Conservation (phyloP, 92 coral and sea anemone genomes). For the Phenganax marumi region DNA sequence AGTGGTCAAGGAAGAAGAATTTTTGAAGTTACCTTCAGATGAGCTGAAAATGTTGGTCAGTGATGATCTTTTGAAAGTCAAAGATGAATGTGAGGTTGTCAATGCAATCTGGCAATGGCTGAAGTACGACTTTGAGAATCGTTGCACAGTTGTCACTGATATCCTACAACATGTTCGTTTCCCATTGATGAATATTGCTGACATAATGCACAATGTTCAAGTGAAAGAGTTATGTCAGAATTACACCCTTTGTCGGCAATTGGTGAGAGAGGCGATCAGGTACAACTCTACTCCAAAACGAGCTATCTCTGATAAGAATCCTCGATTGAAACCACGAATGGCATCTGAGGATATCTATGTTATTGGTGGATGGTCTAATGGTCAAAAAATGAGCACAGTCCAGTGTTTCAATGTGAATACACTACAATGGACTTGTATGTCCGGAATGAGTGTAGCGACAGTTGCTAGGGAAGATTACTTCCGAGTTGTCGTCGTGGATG, state of each 20-base stretch:
- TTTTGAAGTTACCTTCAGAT: constrained; percentile 71
- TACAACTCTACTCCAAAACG: constrained; percentile 71
- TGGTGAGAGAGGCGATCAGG: constrained; percentile 83
- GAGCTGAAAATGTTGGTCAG: constrained; percentile 70
- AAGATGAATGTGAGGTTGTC: constrained; percentile 85
- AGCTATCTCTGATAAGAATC: constrained; percentile 63
- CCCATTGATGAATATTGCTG: constrained; percentile 85
- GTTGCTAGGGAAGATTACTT: constrained; percentile 94
- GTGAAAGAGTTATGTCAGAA: constrained; percentile 68
- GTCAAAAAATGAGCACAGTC: constrained; percentile 97
- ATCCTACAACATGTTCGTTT: constrained; percentile 90
- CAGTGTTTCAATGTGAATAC: constrained; percentile 99
- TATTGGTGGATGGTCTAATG: constrained; percentile 99
- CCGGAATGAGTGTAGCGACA: constrained; percentile 97
- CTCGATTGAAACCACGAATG: constrained; percentile 95
- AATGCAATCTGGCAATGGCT: constrained; percentile 98
- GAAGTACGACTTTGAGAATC: constrained; percentile 70
- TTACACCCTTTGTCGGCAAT: constrained; percentile 76
- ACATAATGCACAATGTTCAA: constrained; percentile 64
- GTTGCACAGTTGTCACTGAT: constrained; percentile 70
- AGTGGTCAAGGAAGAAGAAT: constrained; percentile 92
- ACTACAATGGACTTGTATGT: constrained; percentile 85
- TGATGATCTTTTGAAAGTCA: constrained; percentile 89
- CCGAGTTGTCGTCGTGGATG: constrained; percentile 88
- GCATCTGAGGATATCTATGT: constrained; percentile 99